A percentile compares a stretch with the other conserved stretches of the same genome.
Evolutionary conservation across 1,140 invertebrate species (phyloP).

Genomic region (Psix sp.): DNA sequence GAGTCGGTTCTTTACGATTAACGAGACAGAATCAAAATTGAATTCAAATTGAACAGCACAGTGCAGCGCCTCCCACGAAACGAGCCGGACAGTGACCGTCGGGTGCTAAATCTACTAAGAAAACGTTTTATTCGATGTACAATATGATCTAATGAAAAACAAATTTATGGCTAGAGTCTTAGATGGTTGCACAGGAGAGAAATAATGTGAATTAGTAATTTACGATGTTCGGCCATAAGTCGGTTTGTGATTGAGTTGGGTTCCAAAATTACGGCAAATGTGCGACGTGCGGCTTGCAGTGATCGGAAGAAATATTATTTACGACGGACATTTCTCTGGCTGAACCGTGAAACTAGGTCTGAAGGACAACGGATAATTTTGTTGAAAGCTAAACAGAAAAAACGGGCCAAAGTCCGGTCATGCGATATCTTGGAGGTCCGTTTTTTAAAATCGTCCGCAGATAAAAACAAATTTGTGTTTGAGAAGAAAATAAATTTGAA

Average conservation of each 20-base stretch:
- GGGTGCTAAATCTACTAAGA: too few species aligned
- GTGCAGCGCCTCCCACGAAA: conserved; percentile 27
- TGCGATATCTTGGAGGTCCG: too few species aligned
- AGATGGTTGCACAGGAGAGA: conserved; percentile 34
- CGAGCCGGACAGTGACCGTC: too few species aligned
- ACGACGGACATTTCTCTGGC: conserved; percentile 13
- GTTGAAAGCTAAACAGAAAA: too few species aligned
- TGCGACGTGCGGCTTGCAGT: conserved; percentile 34
- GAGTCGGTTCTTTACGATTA: conserved; percentile 51
- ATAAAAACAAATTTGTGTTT: too few species aligned
- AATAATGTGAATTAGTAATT: conserved; percentile 19
- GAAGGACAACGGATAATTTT: not conserved
- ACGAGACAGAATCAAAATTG: conserved; percentile 52
- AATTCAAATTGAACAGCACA: conserved; percentile 52
- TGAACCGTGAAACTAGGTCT: conserved; percentile 7
- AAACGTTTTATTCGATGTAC: too few species aligned
- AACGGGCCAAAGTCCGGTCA: too few species aligned
- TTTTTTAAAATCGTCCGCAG: too few species aligned
- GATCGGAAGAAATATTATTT: conserved; percentile 32
- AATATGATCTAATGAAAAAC: too few species aligned
- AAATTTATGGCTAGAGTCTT: conserved; percentile 37
- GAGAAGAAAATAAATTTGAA: too few species aligned
- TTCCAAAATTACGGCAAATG: conserved; percentile 5
- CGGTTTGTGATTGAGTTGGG: conserved; percentile 15
- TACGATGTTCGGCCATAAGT: conserved; percentile 11